Evolutionary conservation across 2,113 vertebrate species (phyloP).

Genomic region (Halichoerus grypus): DNA sequence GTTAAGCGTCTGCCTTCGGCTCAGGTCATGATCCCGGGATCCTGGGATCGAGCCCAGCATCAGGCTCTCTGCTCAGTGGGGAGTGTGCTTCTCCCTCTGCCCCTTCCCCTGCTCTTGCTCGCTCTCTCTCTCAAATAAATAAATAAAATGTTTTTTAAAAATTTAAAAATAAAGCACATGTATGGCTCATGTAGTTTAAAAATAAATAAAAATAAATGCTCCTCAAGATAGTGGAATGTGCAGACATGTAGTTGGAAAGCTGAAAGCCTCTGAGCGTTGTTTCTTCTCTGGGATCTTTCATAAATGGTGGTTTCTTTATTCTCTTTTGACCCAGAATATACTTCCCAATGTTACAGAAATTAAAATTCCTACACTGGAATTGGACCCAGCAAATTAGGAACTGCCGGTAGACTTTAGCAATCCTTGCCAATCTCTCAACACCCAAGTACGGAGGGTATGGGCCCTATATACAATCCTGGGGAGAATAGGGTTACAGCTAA

Average conservation of each 20-base stretch:
- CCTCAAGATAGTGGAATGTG: too few relatives aligned
- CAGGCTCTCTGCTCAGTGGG: background rate
- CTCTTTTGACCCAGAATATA: background rate
- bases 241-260: background rate
- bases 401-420: background rate
- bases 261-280: background rate
- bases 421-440: background rate
- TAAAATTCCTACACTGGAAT: background rate
- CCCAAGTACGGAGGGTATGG: accelerated
- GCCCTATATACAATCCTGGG: accelerated
- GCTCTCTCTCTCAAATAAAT: background rate
- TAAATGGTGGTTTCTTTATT: background rate
- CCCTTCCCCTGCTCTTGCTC: background rate
- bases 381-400: background rate
- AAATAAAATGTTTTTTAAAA: background rate
- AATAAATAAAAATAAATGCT: background rate
- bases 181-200: background rate
- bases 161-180: background rate
- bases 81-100: background rate
- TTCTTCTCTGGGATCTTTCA: background rate
- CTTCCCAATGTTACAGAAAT: background rate
- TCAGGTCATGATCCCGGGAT: background rate
- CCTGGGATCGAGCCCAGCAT: background rate
- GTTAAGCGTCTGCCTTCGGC: background rate
- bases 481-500: accelerated